phyloP scores from a whole-genome alignment of 2,113 vertebrate species.

The Chloebia gouldiae region DNA sequence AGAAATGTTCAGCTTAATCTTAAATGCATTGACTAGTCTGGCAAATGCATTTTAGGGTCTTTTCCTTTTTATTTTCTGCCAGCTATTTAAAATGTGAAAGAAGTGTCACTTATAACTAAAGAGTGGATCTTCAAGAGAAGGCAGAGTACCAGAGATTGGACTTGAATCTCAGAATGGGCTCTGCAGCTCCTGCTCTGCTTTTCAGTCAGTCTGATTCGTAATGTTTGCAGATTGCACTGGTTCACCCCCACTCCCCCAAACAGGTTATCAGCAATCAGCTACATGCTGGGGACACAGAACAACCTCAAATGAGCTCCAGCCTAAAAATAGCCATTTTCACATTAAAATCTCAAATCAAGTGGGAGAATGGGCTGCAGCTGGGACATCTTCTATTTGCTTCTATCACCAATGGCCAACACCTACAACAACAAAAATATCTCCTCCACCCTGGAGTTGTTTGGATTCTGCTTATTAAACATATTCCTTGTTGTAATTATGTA shows the following conservation, averaged over 20 bases:
- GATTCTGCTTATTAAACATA: conserved; percentile 8
- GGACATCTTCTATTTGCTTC: conserved; percentile 60
- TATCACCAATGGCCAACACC: conserved; percentile 33
- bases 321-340: conserved; percentile 78
- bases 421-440: neutral
- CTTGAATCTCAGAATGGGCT: neutral
- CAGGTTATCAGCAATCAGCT: conserved; percentile 72
- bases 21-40: conserved; percentile 53
- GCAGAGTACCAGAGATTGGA: conserved; percentile 8
- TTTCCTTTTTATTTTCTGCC: conserved; percentile 38
- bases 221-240: conserved; percentile 69
- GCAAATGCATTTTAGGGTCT: conserved; percentile 26
- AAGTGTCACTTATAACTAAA: conserved; percentile 38
- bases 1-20: conserved; percentile 64
- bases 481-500: neutral
- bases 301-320: conserved; percentile 53
- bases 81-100: conserved; percentile 59
- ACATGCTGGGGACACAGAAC: conserved; percentile 57
- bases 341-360: conserved; percentile 65
- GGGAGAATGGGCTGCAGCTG: conserved; percentile 37
- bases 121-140: conserved; percentile 29
- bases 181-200: conserved; percentile 46
- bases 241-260: conserved; percentile 40
- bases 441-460: neutral
- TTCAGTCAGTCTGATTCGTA: conserved; percentile 58